Evolutionary conservation across 2,888 invertebrate species (phyloP).

Genomic region (Leptinotarsa tumamoca): DNA sequence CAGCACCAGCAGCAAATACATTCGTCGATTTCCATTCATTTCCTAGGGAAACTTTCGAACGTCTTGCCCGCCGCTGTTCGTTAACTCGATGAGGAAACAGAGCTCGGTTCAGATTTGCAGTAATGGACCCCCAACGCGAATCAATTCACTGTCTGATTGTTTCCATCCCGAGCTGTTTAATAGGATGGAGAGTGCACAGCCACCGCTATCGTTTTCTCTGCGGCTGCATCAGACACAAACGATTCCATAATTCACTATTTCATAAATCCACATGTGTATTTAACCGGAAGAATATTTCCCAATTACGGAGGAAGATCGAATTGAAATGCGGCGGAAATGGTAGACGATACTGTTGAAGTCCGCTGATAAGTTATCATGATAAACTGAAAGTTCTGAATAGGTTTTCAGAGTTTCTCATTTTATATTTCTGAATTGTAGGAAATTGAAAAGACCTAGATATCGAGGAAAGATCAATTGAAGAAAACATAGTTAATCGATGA

Average conservation of each 20-base stretch:
- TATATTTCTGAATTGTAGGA: no score
- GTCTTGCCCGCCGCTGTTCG: constrained; percentile 39
- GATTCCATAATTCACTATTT: constrained; percentile 61
- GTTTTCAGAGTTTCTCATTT: no score
- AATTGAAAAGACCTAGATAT: no score
- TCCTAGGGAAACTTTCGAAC: background rate
- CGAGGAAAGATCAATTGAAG: no score
- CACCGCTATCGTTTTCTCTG: constrained; percentile 44
- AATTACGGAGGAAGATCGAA: constrained; percentile 31
- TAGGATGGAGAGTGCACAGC: constrained; percentile 55
- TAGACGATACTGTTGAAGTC: background rate
- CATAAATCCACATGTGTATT: constrained; percentile 50
- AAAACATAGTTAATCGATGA: no score
- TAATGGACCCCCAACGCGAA: constrained; percentile 68
- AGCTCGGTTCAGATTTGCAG: constrained; percentile 60
- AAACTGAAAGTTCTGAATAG: no score
- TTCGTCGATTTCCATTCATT: constrained; percentile 18
- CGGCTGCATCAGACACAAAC: constrained; percentile 63
- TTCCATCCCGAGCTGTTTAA: constrained; percentile 66
- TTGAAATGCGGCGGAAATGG: background rate
- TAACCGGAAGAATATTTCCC: constrained; percentile 41
- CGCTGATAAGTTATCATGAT: no score
- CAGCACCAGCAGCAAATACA: background rate
- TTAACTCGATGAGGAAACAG: constrained; percentile 54
- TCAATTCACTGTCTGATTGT: constrained; percentile 67